Evolutionary conservation across 2,888 invertebrate species (phyloP).

Genomic region (Apomyelois bistriatella): DNA sequence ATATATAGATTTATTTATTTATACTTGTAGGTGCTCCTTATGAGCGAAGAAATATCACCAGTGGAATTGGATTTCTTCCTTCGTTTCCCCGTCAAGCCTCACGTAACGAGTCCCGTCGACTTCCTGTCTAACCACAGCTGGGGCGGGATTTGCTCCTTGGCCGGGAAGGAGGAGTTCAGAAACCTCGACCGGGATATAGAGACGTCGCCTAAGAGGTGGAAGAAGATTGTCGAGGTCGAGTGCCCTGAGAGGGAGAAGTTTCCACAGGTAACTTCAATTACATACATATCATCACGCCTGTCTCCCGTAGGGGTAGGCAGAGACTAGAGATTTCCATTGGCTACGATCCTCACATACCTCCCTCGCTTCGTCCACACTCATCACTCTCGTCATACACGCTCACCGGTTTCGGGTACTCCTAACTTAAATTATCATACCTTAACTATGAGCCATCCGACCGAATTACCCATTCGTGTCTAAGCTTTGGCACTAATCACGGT

Average conservation of each 20-base stretch:
- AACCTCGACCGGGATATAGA: conserved; percentile 98
- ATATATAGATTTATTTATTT: too few relatives aligned
- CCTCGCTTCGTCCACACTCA: too few relatives aligned
- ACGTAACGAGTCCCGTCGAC: conserved; percentile 96
- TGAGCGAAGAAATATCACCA: conserved; percentile 91
- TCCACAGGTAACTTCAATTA: conserved; percentile 85
- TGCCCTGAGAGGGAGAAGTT: conserved; percentile 97
- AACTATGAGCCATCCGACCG: too few relatives aligned
- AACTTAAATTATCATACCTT: too few relatives aligned
- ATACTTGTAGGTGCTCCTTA: conserved; percentile 94
- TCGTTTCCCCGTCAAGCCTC: conserved; percentile 94
- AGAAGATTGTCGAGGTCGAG: conserved; percentile 96
- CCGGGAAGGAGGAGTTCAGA: conserved; percentile 94
- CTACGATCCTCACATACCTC: too few relatives aligned
- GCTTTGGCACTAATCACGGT: too few relatives aligned
- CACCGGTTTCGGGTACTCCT: too few relatives aligned
- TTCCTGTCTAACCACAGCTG: conserved; percentile 95
- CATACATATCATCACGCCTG: too few relatives aligned
- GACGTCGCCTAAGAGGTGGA: conserved; percentile 97
- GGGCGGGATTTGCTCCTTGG: conserved; percentile 96
- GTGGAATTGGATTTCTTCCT: conserved; percentile 95
- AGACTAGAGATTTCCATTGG: too few relatives aligned
- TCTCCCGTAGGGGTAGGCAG: too few relatives aligned
- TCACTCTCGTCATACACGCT: too few relatives aligned
- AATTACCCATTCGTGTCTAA: too few relatives aligned